Evolutionary conservation across 1,140 invertebrate species (phyloP).

Genomic region (Panagrolaimus sp.): DNA sequence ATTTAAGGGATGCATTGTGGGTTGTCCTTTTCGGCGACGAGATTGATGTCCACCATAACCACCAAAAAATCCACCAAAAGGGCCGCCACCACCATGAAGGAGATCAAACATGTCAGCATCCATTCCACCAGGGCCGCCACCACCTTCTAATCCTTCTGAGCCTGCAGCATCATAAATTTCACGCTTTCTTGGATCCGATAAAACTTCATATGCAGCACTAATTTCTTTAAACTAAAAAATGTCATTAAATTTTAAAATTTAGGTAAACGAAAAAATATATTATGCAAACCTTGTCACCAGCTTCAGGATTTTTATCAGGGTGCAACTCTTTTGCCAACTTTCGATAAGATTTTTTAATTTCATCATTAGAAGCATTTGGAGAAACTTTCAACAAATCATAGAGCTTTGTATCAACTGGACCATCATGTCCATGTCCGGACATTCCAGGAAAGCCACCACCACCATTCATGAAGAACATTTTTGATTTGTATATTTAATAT

Average conservation of each 20-base stretch:
- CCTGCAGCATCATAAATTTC: slow-evolving; percentile 73
- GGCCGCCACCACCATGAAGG: slow-evolving; percentile 38
- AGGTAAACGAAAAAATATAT: too few relatives aligned
- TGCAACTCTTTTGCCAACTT: slow-evolving; percentile 80
- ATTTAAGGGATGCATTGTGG: slow-evolving; percentile 54
- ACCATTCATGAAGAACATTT: slow-evolving; percentile 11
- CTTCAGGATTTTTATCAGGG: slow-evolving; percentile 78
- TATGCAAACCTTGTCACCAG: slow-evolving; percentile 76
- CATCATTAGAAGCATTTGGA: slow-evolving; percentile 70
- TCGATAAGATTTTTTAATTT: slow-evolving; percentile 82
- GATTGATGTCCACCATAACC: slow-evolving; percentile 21
- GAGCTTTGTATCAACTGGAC: slow-evolving; percentile 69
- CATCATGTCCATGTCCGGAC: background rate
- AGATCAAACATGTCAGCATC: slow-evolving; percentile 30
- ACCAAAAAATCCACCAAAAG: slow-evolving; percentile 34
- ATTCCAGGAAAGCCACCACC: slow-evolving; percentile 9
- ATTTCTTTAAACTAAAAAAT: slow-evolving; percentile 82
- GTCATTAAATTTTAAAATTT: too few relatives aligned
- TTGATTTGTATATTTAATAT: too few relatives aligned
- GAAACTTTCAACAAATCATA: slow-evolving; percentile 76
- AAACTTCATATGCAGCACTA: slow-evolving; percentile 77
- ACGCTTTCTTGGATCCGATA: slow-evolving; percentile 67
- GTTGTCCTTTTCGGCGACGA: slow-evolving; percentile 49
- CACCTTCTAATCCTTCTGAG: slow-evolving; percentile 70
- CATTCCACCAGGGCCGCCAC: slow-evolving; percentile 30